phyloP scores from a whole-genome alignment of 2,888 invertebrate genomes.

The Ellobium chinense region DNA sequence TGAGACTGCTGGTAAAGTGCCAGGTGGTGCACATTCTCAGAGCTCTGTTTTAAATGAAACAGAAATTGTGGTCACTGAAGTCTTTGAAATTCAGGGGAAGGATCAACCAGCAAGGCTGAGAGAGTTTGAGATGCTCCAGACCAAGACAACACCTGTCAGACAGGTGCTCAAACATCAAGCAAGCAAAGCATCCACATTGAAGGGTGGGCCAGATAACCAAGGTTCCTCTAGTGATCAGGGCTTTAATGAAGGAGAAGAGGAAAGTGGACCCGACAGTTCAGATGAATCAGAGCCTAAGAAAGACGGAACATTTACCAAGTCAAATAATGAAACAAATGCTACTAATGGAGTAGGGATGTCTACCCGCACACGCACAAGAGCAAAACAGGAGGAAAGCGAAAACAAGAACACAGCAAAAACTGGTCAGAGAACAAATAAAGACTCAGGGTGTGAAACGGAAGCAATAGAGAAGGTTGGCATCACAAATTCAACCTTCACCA shows the following conservation, averaged over 20 bases:
- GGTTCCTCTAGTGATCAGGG: constrained; percentile 23
- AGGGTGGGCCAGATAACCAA: neutral
- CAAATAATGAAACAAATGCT: neutral
- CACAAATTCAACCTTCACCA: constrained; percentile 15
- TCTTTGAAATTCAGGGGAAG: constrained; percentile 12
- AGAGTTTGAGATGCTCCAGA: constrained; percentile 29
- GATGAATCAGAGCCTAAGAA: neutral
- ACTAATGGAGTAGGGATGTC: neutral
- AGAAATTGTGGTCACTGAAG: constrained; percentile 27
- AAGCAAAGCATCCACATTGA: neutral
- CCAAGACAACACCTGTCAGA: constrained; percentile 25
- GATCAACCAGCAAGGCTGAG: neutral
- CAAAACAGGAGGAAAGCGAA: neutral
- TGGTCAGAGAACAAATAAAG: neutral
- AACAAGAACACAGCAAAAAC: neutral
- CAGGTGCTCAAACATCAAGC: neutral
- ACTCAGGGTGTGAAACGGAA: neutral
- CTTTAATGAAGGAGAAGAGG: constrained; percentile 7
- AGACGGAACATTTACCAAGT: neutral
- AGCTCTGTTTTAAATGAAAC: constrained; percentile 7
- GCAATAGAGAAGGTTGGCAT: neutral
- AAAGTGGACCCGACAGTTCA: neutral
- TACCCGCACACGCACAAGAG: constrained; percentile 9
- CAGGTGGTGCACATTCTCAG: neutral
- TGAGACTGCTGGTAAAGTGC: too few species aligned